Base-by-base conservation (phyloP, 2,888 invertebrate species). In the Drosophila pegasa region DNA sequence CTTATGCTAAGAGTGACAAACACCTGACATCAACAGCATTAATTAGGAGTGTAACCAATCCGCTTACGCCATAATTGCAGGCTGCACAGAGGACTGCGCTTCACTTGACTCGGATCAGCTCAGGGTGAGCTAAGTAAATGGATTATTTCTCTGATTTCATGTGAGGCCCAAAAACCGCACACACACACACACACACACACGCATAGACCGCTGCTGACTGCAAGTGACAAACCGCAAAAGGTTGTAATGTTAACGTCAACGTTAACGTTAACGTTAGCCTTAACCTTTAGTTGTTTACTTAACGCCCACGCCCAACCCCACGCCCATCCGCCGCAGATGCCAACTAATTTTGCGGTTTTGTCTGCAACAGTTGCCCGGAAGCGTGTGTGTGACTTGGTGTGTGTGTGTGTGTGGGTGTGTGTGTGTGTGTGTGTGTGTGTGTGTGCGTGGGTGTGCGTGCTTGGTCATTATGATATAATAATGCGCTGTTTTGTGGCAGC, bases 181-280 rank as follows among this genome's bases (percentile, higher is more conserved):
- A 22, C 63, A 27, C 67, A 68, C 51, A 27, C 48, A 25, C 62
- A 63, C 66, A 59, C 47, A 55, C 55, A 62, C 45, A 48, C 40
- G 29, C 27, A 43, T 14, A 12, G 6, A 20, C 9, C 37, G 10
- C n/a, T 48, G 43, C 52, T 45, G 50, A 60, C 68, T 75, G 74
- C 80, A 88, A 83, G 84, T 88, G 88, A 85, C 88, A 84, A 73
- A 79, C 88, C 85, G 51, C 89, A 84, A 79, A 87, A 81, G 87
- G 79, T 65, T 84, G 68, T 80, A 73, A 72, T 74, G 64, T 75
- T 72, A 83, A 79, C 71, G 68, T 85, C 85, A 72, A 88, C 27
- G 50, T 33, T 47, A 38, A 57, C 10, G 29, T 60, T 51, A 64
- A 75, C 70, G 64, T 84, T 72, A 81, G 81, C 75, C 75, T 84